Percentiles rank a stretch among this genome's conserved stretches.
phyloP scores from a whole-genome alignment of 2,888 invertebrate species.

The Clepsis dumicolana region DNA sequence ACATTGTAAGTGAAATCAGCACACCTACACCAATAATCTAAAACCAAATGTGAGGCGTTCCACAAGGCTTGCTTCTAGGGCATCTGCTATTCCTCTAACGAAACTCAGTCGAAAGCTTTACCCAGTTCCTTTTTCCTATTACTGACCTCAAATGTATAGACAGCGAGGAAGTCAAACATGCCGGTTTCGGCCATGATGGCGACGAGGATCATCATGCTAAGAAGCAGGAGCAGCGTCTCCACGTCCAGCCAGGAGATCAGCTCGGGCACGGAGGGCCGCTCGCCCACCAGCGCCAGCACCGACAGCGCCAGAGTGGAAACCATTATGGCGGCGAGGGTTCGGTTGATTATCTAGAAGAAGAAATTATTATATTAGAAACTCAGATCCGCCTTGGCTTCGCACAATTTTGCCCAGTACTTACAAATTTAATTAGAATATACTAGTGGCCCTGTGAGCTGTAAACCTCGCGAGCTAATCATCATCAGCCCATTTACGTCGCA shows the following conservation, averaged over 20 bases:
- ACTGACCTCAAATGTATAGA: conserved; percentile 90
- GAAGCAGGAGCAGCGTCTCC: conserved; percentile 92
- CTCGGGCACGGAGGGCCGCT: conserved; percentile 91
- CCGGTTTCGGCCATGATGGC: conserved; percentile 95
- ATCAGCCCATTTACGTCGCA: too few relatives aligned
- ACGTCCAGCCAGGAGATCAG: conserved; percentile 94
- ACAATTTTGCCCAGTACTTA: too few relatives aligned
- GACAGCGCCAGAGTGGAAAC: conserved; percentile 92
- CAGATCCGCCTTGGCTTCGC: too few relatives aligned
- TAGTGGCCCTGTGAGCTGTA: too few relatives aligned
- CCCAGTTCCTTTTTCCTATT: background rate
- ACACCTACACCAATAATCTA: too few relatives aligned
- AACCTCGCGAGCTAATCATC: too few relatives aligned
- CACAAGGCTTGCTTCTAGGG: background rate
- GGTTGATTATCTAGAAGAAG: conserved; percentile 89
- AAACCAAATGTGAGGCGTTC: background rate
- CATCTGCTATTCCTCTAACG: background rate
- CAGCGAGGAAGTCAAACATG: conserved; percentile 94
- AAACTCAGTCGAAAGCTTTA: background rate
- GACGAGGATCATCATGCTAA: conserved; percentile 96
- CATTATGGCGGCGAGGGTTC: conserved; percentile 93
- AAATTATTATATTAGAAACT: background rate
- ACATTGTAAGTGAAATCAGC: too few relatives aligned
- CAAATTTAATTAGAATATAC: too few relatives aligned
- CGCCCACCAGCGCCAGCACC: conserved; percentile 89